Base-by-base conservation (phyloP, 2,113 vertebrate genomes). In the Chlamydotis undulata region DNA sequence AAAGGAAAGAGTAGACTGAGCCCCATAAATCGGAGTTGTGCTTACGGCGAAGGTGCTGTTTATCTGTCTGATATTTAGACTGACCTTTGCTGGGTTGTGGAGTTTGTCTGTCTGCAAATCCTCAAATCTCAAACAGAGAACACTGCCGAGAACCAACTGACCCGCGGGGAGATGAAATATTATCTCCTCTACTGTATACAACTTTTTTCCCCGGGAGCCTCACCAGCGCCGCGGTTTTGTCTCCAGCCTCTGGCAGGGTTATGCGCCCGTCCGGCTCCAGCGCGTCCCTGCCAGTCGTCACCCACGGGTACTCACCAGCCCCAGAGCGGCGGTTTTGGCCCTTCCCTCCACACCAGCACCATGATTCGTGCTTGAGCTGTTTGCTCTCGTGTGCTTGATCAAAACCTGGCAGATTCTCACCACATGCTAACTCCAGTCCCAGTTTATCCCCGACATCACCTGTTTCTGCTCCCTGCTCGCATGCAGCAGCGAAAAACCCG, bases 21-120 rank as follows among this genome's bases (percentile, higher is more conserved):
- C 83, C 14, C 77, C 86, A 96, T 96, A 97, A 97, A 97, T 97
- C 56, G 94, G 89, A 84, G 55, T 39, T 94, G 75, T 94, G 93
- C 89, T 97, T 92, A 94, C 59, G 53, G 86, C 53, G 10, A 97
- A 96, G 93, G 92, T 97, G 87, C 76, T 97, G 79, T 97, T 97
- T 97, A 92, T 89, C 93, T 96, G 94, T 94, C 97, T 98, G 97
- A 96, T 98, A 98, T 97, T 98, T 98, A 97, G 96, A 96, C 97
- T 98, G 97, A 98, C 98, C 97, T 98, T 97, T 96, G 94, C 93
- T 97, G 95, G 96, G 97, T 90, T 95, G 93, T 93, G 93, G 96
- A 96, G 96, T 98, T 98, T 98, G 96, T 97, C 97, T 98, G 97
- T 98, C 98, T 98, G 97, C 97, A 98, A 95, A 97, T 96, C 89